phyloP scores from a whole-genome alignment of 2,888 invertebrate species.

The Orchesella flavescens region DNA sequence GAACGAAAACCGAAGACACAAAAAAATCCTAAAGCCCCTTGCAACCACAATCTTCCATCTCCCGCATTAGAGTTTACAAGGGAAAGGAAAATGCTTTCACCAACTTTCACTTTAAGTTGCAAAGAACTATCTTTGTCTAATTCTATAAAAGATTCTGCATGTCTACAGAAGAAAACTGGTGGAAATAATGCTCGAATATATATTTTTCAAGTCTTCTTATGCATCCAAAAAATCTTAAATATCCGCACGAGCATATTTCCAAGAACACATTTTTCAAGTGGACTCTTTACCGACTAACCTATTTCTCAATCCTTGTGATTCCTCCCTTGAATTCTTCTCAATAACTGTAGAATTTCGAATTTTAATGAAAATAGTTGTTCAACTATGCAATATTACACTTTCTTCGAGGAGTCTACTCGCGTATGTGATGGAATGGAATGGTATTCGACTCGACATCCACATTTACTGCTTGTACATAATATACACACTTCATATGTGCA shows the following conservation, averaged over 20 bases:
- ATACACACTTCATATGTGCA: not conserved
- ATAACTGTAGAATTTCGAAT: constrained; percentile 35
- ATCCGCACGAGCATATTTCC: too few species aligned
- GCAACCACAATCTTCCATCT: not conserved
- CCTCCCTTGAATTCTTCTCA: constrained; percentile 13
- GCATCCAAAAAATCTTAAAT: too few species aligned
- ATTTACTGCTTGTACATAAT: not conserved
- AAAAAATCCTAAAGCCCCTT: not conserved
- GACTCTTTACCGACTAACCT: constrained; percentile 4
- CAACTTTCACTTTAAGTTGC: not conserved
- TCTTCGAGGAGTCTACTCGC: not conserved
- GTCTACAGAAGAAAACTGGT: not conserved
- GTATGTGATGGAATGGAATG: constrained; percentile 20
- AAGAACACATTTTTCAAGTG: not conserved
- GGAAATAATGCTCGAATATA: not conserved
- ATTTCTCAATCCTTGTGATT: constrained; percentile 7
- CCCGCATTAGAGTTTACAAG: constrained; percentile 2
- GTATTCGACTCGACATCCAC: too few species aligned
- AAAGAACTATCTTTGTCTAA: constrained; percentile 30
- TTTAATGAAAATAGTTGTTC: constrained; percentile 60
- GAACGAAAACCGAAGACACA: not conserved
- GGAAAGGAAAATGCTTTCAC: constrained; percentile 5
- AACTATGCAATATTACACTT: not conserved
- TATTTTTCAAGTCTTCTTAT: not conserved
- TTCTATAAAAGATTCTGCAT: constrained; percentile 58